Base-by-base conservation (phyloP, 1,140 invertebrate species). In the Dolichoris vasculosae region DNA sequence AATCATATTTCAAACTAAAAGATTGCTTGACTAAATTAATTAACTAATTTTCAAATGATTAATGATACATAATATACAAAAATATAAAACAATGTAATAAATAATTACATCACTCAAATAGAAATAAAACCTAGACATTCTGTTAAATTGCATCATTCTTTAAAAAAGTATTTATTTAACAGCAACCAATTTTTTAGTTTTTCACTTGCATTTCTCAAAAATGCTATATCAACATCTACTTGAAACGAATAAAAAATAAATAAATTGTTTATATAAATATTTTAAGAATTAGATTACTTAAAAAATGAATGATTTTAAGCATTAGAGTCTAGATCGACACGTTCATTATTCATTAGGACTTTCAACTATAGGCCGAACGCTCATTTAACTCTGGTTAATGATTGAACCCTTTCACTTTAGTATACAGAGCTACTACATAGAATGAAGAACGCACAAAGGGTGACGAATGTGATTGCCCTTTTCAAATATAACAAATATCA, bases 401-500 rank as follows among this genome's bases (percentile, higher is more conserved):
- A 77, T 11, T 77, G 75, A 30, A 77, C 75, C 43, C 26, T 2
- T 71, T 77, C 30, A 26, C 43, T 77, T 35, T 26, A 32, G 20
- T 59, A 15, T 77, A 51, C n/a, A 51, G 23, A 77, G 32, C 38
- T 15, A 26, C 32, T 51, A 13, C 32, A 64, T 8, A 15, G 38
- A 13, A 73, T 73, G 40, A n/a, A 8, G n/a, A 17, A 20, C 38
- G 46, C 46, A 40, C 64, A 32, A 11, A 71, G 4, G 46, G 23
- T 55, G 80, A 82, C 40, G 67, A 82, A 73, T 67, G 80, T 82
- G 80, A 82, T 71, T 82, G 67, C 46, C 67, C 80, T 82, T 55
- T 73, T n/a, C 43, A 23, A 15, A 46, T 46, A 71, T 9, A 30
- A 35, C 67, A 82, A 82, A 82, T 67, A 82, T 48, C 11, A 48